phyloP scores from a whole-genome alignment of 1,140 invertebrate genomes.

The Trinorchestia longiramus region DNA sequence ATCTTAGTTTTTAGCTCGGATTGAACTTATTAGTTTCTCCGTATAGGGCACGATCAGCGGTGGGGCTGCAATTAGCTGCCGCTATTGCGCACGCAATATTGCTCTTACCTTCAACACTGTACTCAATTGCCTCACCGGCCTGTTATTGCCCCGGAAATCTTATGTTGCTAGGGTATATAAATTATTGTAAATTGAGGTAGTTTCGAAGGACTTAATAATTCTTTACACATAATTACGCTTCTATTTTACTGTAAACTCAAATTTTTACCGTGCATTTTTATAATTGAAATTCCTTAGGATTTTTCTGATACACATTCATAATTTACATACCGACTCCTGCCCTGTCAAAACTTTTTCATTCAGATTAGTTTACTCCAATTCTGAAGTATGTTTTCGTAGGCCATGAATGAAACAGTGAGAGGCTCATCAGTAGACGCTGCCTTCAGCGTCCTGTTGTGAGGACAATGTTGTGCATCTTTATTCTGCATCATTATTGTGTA shows the following conservation, averaged over 20 bases:
- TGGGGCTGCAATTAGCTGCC: slow-evolving; percentile 28
- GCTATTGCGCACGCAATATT: neutral
- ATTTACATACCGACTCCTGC: neutral
- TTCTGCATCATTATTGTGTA: too few relatives aligned
- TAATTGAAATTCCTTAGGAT: neutral
- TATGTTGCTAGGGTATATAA: neutral
- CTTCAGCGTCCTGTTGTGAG: too few relatives aligned
- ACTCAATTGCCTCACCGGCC: neutral
- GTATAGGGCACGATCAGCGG: neutral
- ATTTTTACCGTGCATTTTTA: too few relatives aligned
- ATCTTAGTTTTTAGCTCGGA: slow-evolving; percentile 26
- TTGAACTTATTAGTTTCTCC: slow-evolving; percentile 49
- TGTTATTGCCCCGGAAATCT: neutral
- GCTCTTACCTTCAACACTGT: neutral
- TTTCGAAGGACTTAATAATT: too few relatives aligned
- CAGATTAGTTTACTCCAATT: too few relatives aligned
- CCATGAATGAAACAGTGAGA: too few relatives aligned
- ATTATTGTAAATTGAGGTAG: too few relatives aligned
- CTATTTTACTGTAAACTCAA: too few relatives aligned
- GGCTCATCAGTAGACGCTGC: too few relatives aligned
- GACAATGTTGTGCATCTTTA: too few relatives aligned
- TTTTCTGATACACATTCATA: neutral
- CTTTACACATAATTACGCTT: too few relatives aligned
- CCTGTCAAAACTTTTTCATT: too few relatives aligned
- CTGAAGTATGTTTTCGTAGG: neutral